Evolutionary conservation across 2,113 vertebrate genomes (phyloP).

Genomic region (Laterallus jamaicensis): DNA sequence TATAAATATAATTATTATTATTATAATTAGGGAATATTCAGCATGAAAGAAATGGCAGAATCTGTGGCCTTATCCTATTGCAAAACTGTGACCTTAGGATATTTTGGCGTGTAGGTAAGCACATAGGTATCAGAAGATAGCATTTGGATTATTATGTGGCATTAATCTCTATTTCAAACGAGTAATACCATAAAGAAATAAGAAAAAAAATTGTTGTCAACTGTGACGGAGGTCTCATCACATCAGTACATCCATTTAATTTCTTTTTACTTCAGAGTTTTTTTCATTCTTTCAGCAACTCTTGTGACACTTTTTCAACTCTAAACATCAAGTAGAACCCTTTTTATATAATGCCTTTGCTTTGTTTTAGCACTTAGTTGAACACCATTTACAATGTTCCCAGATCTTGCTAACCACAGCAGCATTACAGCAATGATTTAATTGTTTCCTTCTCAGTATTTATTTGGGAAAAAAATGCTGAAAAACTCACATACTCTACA

Average conservation of each 20-base stretch:
- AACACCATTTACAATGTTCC: neutral
- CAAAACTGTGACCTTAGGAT: neutral
- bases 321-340: neutral
- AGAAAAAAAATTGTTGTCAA: neutral
- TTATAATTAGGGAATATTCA: neutral
- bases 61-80: neutral
- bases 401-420: neutral
- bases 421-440: neutral
- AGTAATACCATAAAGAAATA: neutral
- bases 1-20: no score
- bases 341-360: neutral
- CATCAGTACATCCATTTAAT: neutral
- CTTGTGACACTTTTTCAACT: neutral
- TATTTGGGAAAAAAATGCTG: neutral
- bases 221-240: neutral
- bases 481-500: neutral
- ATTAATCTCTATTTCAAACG: neutral
- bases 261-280: neutral
- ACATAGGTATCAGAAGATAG: neutral
- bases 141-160: neutral
- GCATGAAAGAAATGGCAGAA: neutral
- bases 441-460: neutral
- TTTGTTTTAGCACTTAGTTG: neutral
- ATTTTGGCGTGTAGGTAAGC: neutral
- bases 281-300: neutral